phyloP scores from a whole-genome alignment of 1,140 invertebrate genomes.

The Lethrus apterus region DNA sequence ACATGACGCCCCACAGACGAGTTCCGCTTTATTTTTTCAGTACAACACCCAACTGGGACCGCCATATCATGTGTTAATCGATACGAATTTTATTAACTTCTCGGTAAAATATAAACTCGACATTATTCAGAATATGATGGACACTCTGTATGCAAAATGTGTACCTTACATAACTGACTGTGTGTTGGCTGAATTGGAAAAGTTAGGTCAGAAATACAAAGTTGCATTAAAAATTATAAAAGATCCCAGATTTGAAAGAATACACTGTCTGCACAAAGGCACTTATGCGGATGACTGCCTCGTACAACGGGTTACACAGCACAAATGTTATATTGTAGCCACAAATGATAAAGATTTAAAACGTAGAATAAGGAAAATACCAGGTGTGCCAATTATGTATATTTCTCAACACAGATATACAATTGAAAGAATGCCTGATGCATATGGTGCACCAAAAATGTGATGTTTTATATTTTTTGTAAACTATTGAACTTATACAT shows the following conservation, averaged over 20 bases:
- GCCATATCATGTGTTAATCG: constrained; percentile 93
- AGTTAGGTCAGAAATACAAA: constrained; percentile 91
- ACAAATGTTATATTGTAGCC: constrained; percentile 99
- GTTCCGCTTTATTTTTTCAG: constrained; percentile 92
- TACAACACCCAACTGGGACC: constrained; percentile 99
- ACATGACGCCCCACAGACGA: constrained; percentile 75
- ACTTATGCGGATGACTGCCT: constrained; percentile 99
- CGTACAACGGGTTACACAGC: constrained; percentile 92
- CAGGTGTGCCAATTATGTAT: constrained; percentile 98
- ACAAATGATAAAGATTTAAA: constrained; percentile 98
- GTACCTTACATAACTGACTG: constrained; percentile 98
- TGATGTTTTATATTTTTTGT: constrained; percentile 30
- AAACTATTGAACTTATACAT: too few species aligned
- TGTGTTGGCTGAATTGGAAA: constrained; percentile 97
- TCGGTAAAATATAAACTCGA: constrained; percentile 98
- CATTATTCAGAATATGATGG: constrained; percentile 96
- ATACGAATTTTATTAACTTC: constrained; percentile 99
- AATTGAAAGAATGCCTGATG: constrained; percentile 98
- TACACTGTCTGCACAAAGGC: constrained; percentile 94
- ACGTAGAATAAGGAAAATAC: constrained; percentile 93
- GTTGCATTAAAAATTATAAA: constrained; percentile 94
- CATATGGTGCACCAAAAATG: constrained; percentile 81
- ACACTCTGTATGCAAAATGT: constrained; percentile 97
- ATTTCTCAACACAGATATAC: constrained; percentile 88
- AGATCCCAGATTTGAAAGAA: constrained; percentile 87